Evolutionary conservation across 2,797 vertebrate species (phyloP), one percentile per base, ranked within the genome.

Genomic region (Discoglossus pictus): DNA sequence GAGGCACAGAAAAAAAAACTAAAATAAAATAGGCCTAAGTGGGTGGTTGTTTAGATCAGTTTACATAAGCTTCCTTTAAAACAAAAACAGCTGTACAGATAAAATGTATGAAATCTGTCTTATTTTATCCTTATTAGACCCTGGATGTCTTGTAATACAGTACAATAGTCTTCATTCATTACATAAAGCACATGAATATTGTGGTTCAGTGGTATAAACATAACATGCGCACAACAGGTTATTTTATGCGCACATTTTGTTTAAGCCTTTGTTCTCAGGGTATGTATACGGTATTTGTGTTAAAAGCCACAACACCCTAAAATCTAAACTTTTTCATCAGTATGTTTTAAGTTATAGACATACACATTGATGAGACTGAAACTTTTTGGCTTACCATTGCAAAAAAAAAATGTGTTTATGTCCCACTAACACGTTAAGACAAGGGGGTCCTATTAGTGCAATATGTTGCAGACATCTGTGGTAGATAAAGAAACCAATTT

Each of bases 21-120:
- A 12, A 12, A 36, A 31, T 4, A 36, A 36, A 13, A 54, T 21
- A 42, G 54, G 52, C 53, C 68, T 71, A 71, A 71, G 68, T 71
- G 68, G 68, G 68, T 64, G 60, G 68, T 63, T 64, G 54, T 62
- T 58, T 64, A 64, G 68, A 71, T 71, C 68, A 23, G 60, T 64
- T 71, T 71, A 71, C 68, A 71, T 64, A 42, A 63, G 67, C 68
- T 71, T 71, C 68, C 68, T 71, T 71, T 64, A 71, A 71, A 64
- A 62, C 61, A 71, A 71, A 71, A 71, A 61, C 68, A 71, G 60
- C 68, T 71, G 68, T 59, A 61, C 60, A 63, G 68, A 71, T 71
- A 71, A 64, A 71, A 23, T 20, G 53, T 42, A 71, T 64, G 68
- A 64, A 71, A 71, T 71, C 68, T 51, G 61, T 40, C 44, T 23